These are phyloP conservation scores for Spermophilus dauricus DNA, from an alignment of 2,113 vertebrate genomes.

Conservation along the genomic window DNA sequence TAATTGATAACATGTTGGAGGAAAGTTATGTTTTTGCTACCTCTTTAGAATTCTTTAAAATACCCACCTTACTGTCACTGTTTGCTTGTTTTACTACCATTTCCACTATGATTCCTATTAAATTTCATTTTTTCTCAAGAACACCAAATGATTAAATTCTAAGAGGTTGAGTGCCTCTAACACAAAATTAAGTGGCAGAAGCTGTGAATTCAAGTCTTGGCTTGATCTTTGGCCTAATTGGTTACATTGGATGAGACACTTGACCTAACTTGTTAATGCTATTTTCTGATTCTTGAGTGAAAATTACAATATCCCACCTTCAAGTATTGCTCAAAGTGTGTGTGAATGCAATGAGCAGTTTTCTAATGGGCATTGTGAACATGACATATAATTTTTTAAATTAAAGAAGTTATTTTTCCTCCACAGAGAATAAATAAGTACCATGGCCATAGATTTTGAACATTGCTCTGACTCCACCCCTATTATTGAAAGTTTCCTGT, in stretches of 20 bases:
- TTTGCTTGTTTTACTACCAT: not conserved
- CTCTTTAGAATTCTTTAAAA: not conserved
- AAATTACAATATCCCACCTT: conserved; percentile 51
- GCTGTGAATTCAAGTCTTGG: conserved; percentile 56
- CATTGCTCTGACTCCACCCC: not conserved
- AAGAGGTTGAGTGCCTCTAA: not conserved
- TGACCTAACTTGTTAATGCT: conserved; percentile 60
- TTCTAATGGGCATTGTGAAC: not conserved
- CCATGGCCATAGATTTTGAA: not conserved
- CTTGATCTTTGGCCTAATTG: conserved; percentile 45
- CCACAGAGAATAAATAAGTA: not conserved
- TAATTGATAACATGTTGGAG: not conserved
- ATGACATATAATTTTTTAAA: conserved; percentile 22
- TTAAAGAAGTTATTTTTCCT: conserved; percentile 1
- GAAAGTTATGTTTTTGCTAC: not conserved
- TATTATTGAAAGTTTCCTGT: not conserved
- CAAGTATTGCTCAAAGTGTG: conserved; percentile 35
- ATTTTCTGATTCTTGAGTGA: conserved; percentile 50
- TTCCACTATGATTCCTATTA: not conserved
- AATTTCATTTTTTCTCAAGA: conserved; percentile 26
- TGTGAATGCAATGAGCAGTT: conserved; percentile 24
- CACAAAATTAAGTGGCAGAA: conserved; percentile 43
- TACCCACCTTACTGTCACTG: not conserved
- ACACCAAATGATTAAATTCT: not conserved
- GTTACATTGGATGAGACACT: conserved; percentile 47